Percentiles rank a stretch among this genome's conserved stretches.
phyloP scores from a whole-genome alignment of 1,140 invertebrate genomes.

The Tetragnatha versicolor region DNA sequence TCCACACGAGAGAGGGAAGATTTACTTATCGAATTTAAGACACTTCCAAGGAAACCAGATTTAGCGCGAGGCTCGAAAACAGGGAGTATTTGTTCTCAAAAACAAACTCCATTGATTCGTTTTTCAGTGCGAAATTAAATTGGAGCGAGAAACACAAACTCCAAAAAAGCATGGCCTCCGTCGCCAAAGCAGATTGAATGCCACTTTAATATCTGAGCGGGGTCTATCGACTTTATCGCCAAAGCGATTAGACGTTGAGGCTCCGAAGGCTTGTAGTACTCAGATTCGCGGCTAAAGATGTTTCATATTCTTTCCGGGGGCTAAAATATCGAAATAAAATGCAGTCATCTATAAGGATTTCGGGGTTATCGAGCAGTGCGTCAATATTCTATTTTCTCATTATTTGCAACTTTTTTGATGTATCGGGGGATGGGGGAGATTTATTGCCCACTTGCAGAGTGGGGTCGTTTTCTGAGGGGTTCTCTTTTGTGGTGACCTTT shows the following conservation, averaged over 20 bases:
- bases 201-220: conserved; percentile 29
- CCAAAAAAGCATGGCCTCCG: neutral
- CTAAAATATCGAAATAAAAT: conserved; percentile 46
- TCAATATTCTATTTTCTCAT: conserved; percentile 51
- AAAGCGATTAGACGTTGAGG: conserved; percentile 44
- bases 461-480: too few relatives aligned
- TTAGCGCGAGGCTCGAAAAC: conserved; percentile 22
- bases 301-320: conserved; percentile 13
- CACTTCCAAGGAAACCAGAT: conserved; percentile 16
- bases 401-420: conserved; percentile 44
- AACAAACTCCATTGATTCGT: conserved; percentile 21
- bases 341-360: conserved; percentile 14
- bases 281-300: too few relatives aligned
- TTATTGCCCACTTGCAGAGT: conserved; percentile 8
- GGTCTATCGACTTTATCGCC: conserved; percentile 39
- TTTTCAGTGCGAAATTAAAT: conserved; percentile 39
- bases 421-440: neutral
- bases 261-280: too few relatives aligned
- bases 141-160: conserved; percentile 15
- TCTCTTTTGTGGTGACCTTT: too few relatives aligned
- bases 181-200: conserved; percentile 24
- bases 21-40: conserved; percentile 39
- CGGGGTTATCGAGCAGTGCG: neutral
- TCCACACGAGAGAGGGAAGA: neutral
- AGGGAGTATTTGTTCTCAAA: conserved; percentile 12